Conservation (phyloP, 2,797 vertebrate species). For the Enteromius argenteus region DNA sequence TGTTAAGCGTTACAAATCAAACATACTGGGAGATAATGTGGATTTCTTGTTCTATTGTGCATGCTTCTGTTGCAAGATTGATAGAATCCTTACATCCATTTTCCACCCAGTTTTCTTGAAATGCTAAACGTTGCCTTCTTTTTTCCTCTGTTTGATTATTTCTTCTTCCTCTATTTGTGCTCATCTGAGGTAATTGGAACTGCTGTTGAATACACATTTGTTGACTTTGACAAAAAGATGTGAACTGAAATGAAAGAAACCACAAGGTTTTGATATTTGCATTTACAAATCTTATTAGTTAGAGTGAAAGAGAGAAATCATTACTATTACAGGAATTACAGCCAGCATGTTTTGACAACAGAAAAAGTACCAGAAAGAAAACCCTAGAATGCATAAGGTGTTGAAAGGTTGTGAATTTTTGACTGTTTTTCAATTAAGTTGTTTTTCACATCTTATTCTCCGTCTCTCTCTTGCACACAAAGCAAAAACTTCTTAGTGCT, state of each 20-base stretch:
- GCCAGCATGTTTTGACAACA: neutral
- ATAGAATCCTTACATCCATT: conserved; percentile 5
- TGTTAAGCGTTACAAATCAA: neutral
- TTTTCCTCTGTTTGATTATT: conserved; percentile 77
- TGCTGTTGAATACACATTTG: conserved; percentile 75
- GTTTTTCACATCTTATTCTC: neutral
- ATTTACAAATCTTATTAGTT: conserved; percentile 54
- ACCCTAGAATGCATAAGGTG: neutral
- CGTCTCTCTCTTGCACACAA: neutral
- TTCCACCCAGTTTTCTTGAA: conserved; percentile 50
- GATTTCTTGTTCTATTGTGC: neutral
- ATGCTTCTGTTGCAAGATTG: neutral
- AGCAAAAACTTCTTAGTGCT: neutral
- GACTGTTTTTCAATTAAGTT: neutral
- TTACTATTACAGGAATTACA: neutral
- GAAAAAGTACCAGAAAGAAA: neutral
- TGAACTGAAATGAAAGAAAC: conserved; percentile 58
- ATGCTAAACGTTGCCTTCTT: conserved; percentile 62
- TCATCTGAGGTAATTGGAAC: conserved; percentile 71
- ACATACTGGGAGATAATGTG: neutral
- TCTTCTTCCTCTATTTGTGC: conserved; percentile 46
- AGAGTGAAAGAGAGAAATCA: neutral
- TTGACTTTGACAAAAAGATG: conserved; percentile 67
- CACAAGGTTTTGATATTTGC: conserved; percentile 65
- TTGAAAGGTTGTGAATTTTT: conserved; percentile 60